Percentiles rank a stretch among this genome's conserved stretches.
Conservation (phyloP, 1,140 invertebrate species). For the Drosophila malerkotliana region DNA sequence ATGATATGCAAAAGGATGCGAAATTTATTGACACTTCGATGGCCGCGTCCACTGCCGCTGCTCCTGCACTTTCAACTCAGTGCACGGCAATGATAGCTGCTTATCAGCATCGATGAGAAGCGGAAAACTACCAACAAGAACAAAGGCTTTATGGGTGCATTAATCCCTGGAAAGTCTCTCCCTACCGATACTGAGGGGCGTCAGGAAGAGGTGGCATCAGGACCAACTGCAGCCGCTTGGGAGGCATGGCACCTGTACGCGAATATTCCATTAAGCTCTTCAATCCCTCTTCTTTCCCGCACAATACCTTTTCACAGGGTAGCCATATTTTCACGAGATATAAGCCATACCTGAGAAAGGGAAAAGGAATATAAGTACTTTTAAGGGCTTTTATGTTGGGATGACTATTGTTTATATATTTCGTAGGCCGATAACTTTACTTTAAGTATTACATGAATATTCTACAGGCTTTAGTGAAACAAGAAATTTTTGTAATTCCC, state of each 20-base stretch:
- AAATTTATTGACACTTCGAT: conserved; percentile 41
- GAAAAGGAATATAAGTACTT: no score
- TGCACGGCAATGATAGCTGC: conserved; percentile 22
- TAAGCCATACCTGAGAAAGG: neutral
- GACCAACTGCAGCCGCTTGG: conserved; percentile 31
- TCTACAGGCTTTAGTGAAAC: no score
- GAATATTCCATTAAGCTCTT: conserved; percentile 51
- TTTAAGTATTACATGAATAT: no score
- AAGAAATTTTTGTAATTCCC: no score
- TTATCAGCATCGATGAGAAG: conserved; percentile 31
- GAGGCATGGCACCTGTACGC: conserved; percentile 41
- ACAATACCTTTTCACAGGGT: conserved; percentile 5
- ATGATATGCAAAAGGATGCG: conserved; percentile 42
- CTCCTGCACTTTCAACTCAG: conserved; percentile 20
- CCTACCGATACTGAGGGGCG: neutral
- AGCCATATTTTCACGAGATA: neutral
- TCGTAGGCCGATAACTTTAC: no score
- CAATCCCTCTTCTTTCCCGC: neutral
- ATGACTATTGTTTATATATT: no score
- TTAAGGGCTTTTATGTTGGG: no score
- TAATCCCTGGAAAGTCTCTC: conserved; percentile 31
- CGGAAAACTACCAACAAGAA: conserved; percentile 9
- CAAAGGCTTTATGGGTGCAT: conserved; percentile 30
- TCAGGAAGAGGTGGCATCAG: conserved; percentile 39
- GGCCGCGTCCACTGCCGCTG: conserved; percentile 1